Conservation (phyloP, 23 tunicate species). For the Oikopleura albicans region DNA sequence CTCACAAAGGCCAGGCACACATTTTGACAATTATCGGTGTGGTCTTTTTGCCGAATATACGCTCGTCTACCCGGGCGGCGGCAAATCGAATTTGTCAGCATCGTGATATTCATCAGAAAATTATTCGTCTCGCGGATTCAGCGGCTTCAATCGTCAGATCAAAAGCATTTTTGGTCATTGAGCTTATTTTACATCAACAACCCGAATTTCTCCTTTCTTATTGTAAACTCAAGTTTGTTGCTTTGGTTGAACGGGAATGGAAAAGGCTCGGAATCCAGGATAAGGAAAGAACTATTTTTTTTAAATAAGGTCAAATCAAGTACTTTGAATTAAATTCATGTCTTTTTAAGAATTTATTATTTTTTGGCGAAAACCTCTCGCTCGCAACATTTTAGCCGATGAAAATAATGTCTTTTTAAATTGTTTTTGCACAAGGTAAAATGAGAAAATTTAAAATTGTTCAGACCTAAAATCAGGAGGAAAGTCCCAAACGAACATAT, state of each 20-base stretch:
- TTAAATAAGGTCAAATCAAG: too few species aligned
- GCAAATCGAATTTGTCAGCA: constrained; percentile 12
- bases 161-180: neutral
- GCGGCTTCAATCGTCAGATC: neutral
- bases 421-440: too few species aligned
- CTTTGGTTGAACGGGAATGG: neutral
- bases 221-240: neutral
- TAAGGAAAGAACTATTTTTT: neutral
- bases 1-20: neutral
- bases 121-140: neutral
- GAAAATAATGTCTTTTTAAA: too few species aligned
- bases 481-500: neutral
- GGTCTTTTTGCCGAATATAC: neutral
- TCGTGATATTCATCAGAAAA: neutral
- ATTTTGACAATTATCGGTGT: constrained; percentile 3
- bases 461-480: too few species aligned
- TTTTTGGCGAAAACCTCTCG: too few species aligned
- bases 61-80: neutral
- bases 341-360: too few species aligned
- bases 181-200: neutral
- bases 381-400: too few species aligned
- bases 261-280: neutral
- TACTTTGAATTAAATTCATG: too few species aligned
- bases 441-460: too few species aligned
- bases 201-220: neutral